Evolutionary conservation across 2,888 invertebrate species (phyloP).

Genomic region (Adela reaumurella): DNA sequence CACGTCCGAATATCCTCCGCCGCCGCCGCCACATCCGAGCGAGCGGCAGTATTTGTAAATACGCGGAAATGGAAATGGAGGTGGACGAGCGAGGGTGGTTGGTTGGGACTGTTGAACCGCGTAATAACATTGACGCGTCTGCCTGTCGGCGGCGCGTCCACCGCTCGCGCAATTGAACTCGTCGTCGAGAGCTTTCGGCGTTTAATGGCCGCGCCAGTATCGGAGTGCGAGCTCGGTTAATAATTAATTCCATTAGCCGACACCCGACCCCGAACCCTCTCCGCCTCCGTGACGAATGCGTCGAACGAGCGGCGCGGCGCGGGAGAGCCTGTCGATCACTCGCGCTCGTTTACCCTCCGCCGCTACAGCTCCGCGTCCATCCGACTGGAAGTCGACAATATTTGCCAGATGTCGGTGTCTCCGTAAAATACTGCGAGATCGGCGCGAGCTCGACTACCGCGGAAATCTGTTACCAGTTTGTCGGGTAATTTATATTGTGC

Average conservation of each 20-base stretch:
- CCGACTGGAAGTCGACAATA: neutral
- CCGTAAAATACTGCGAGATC: no score
- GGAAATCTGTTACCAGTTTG: neutral
- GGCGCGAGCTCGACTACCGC: neutral
- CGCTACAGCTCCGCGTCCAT: neutral
- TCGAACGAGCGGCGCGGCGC: no score
- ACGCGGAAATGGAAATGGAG: neutral
- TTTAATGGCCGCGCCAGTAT: neutral
- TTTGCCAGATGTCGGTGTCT: no score
- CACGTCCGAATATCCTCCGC: no score
- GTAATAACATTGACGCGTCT: neutral
- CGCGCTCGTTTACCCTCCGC: neutral
- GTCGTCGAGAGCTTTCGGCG: neutral
- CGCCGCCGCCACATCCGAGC: no score
- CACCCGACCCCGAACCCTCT: neutral
- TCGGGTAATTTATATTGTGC: neutral
- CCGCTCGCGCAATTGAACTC: neutral
- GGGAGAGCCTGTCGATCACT: no score
- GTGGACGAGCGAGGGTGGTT: neutral
- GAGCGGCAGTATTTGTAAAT: no score
- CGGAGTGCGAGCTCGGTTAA: neutral
- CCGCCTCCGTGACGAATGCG: neutral
- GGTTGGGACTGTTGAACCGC: no score
- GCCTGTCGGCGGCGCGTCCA: neutral
- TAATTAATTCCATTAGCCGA: neutral